These are phyloP conservation scores for Pseudobourletiella spinata DNA, from an alignment of 1,140 invertebrate species.

Conservation along the genomic window DNA sequence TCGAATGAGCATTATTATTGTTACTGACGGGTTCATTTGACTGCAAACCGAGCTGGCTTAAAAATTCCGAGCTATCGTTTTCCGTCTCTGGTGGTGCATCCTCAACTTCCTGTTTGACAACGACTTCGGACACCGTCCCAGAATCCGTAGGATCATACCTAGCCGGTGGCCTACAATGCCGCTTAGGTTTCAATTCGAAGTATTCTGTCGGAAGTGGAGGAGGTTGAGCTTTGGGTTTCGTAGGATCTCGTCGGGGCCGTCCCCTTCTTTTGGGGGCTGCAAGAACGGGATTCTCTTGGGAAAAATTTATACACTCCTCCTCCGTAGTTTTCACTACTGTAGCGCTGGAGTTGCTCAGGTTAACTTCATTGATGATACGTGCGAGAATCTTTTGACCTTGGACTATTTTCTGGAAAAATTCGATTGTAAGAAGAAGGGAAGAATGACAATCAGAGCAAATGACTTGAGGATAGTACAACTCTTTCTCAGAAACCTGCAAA, in stretches of 20 bases:
- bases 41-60: not conserved
- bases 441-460: slow-evolving; percentile 14
- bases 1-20: not conserved
- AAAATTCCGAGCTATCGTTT: no score
- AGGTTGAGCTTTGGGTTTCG: not conserved
- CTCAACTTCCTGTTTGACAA: slow-evolving; percentile 7
- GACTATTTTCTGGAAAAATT: slow-evolving; percentile 17
- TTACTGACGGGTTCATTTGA: not conserved
- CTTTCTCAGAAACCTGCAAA: slow-evolving; percentile 4
- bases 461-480: slow-evolving; percentile 14
- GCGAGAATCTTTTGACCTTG: slow-evolving; percentile 8
- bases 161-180: slow-evolving; percentile 9
- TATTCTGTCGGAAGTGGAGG: not conserved
- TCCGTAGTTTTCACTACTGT: not conserved
- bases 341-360: not conserved
- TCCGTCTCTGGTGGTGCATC: no score
- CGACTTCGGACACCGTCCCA: not conserved
- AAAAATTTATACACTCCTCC: slow-evolving; percentile 3
- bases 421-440: not conserved
- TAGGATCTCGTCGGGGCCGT: slow-evolving; percentile 17
- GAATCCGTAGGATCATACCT: not conserved
- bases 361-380: not conserved
- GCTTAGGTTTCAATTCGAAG: slow-evolving; percentile 5
- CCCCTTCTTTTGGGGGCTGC: slow-evolving; percentile 11
- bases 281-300: not conserved